Conservation (phyloP, 2,113 vertebrate species). For the Laticauda colubrina region DNA sequence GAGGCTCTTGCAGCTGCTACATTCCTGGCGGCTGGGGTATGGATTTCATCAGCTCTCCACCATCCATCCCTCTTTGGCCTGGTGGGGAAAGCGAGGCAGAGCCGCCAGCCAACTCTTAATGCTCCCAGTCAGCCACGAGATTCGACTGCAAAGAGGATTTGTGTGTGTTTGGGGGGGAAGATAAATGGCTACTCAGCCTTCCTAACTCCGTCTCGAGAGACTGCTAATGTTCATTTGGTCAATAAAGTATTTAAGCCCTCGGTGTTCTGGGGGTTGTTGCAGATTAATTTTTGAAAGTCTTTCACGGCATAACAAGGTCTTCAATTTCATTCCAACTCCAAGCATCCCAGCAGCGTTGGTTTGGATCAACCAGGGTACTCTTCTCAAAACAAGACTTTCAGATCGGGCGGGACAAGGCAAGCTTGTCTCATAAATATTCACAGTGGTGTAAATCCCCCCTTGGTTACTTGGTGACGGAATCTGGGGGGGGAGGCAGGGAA, state of each 20-base stretch:
- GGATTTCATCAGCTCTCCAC: conserved; percentile 3
- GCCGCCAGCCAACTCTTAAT: conserved; percentile 36
- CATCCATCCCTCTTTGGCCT: conserved; percentile 9
- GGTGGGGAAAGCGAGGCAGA: conserved; percentile 33
- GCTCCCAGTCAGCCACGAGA: conserved; percentile 46
- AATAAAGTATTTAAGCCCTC: conserved; percentile 70
- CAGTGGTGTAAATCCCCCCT: background rate
- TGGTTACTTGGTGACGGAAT: rapidly evolving
- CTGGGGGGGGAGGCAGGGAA: background rate
- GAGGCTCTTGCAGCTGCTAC: background rate
- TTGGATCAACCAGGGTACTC: background rate
- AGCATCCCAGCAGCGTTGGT: conserved; percentile 48
- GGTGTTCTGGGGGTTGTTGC: conserved; percentile 53
- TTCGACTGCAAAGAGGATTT: conserved; percentile 46
- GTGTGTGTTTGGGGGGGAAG: conserved; percentile 26
- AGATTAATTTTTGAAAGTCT: conserved; percentile 69
- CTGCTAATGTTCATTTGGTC: conserved; percentile 46
- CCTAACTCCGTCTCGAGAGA: conserved; percentile 25
- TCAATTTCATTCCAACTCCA: conserved; percentile 64
- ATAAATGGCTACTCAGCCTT: conserved; percentile 53
- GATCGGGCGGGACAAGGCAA: background rate
- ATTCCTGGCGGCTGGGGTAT: background rate
- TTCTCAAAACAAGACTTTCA: conserved; percentile 9
- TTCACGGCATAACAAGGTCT: conserved; percentile 59
- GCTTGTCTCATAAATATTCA: conserved; percentile 1